Percentiles rank a stretch among this genome's conserved stretches.
phyloP scores from a whole-genome alignment of 64 coral and sea anemone species.

The Pocillopora verrucosa region DNA sequence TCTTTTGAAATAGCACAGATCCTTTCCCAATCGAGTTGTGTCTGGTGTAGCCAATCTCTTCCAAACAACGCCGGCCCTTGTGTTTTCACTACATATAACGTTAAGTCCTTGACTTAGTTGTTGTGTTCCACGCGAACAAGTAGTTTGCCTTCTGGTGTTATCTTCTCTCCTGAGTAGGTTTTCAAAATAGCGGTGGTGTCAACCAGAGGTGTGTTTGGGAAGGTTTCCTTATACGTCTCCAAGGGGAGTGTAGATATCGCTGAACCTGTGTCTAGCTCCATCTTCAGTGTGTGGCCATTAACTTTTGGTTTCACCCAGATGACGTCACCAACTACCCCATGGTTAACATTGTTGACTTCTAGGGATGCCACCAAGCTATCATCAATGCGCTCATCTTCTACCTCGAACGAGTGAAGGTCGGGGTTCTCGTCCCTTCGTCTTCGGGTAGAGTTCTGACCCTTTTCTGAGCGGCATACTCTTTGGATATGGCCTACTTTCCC shows the following conservation, averaged over 20 bases:
- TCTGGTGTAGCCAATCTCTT: constrained; percentile 7
- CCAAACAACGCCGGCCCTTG: not conserved
- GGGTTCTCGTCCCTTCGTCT: not conserved
- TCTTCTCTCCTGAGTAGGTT: constrained; percentile 36
- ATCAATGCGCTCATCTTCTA: not conserved
- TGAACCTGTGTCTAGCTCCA: constrained; percentile 26
- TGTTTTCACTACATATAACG: constrained; percentile 13
- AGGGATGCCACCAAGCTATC: not conserved
- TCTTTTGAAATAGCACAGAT: constrained; percentile 12
- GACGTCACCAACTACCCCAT: not conserved
- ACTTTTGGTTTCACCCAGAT: not conserved
- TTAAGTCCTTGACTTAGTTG: not conserved
- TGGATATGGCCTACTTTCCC: constrained; percentile 9
- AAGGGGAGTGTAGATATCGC: constrained; percentile 10
- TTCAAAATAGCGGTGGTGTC: not conserved
- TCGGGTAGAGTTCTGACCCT: not conserved
- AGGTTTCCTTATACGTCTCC: not conserved
- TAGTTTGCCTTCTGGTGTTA: not conserved
- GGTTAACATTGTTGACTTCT: constrained; percentile 3
- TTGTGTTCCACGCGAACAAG: constrained; percentile 9
- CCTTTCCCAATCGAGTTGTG: constrained; percentile 1
- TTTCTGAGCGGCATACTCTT: not conserved
- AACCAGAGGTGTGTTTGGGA: not conserved
- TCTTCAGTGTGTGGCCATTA: not conserved
- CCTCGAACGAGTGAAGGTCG: not conserved